Evolutionary conservation across 2,888 invertebrate species (phyloP), one percentile per base, ranked within the genome.

Genomic region (Hoplodrina blanda): DNA sequence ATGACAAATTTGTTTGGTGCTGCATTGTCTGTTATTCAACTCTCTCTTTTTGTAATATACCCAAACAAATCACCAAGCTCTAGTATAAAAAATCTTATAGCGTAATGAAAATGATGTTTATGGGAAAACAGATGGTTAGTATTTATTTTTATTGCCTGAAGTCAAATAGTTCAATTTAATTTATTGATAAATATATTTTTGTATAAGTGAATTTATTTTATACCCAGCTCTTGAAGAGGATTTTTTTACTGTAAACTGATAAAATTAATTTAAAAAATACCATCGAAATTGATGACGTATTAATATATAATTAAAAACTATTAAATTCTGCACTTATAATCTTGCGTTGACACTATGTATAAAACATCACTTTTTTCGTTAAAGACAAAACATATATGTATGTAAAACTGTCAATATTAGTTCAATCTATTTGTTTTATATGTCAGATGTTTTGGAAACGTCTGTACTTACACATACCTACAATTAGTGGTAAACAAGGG

Each of bases 1-100:
- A 94, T 97, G 81, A 98, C 98, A 53, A 99, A 99, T 93, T 96
- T 97, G 62, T 93, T 98, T 83, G 98, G 98, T 46, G 97, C 97
- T 75, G 84, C 97, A n/a, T 91, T 99, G 63, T 97, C 98, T 4
- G 91, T 97, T 54, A 95, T 97, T 82, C 99, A 99, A 92, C 94
- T 98, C 57, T 96, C 96, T n/a, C 93, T 99, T 17, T 98, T 98
- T 91, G 93, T 97, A 25, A 96, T 98, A 81, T 98, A 97, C 91
- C 98, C 98, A 30, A 96, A 89, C 44, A 89, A 76, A 20, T 84
- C 89, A 5, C 85, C 89, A 20, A 70, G 82, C n/a, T 78, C 84
- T 56, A 25, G 25, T 25, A 63, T 81, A 62, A 92, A 91, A 87
- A 87, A 82, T 84, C 79, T 88, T 65, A 50, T 88, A 77, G 91